Conservation (phyloP, 2,888 invertebrate species). For the Artemia sp. region DNA sequence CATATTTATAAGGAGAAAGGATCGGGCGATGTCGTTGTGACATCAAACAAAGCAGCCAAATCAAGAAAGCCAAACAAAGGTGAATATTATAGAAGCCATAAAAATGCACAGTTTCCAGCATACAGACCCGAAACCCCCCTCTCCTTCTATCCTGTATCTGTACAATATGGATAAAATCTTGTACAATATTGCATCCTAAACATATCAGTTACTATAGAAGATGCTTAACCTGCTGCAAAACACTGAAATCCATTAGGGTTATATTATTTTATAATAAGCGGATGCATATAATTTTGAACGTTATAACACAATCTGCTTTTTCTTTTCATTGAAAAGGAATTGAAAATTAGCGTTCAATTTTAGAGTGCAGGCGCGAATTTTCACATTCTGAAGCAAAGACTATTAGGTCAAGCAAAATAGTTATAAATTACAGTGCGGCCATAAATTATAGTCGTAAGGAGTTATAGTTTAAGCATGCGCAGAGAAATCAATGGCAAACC, state of each 20-base stretch:
- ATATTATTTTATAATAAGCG: too few species aligned
- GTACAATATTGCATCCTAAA: background rate
- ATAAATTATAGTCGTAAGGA: conserved; percentile 4
- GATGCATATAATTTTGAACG: background rate
- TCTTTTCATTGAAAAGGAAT: background rate
- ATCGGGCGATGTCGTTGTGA: too few species aligned
- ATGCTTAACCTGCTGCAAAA: too few species aligned
- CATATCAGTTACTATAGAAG: background rate
- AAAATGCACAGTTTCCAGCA: too few species aligned
- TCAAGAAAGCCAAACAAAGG: background rate
- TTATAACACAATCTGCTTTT: background rate
- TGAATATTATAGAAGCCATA: background rate
- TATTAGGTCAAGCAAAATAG: background rate
- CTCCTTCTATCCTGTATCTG: background rate
- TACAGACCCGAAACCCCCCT: too few species aligned
- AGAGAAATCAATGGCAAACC: background rate
- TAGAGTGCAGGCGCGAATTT: conserved; percentile 3
- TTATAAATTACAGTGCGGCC: conserved; percentile 9
- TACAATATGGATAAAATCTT: background rate
- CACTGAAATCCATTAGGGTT: too few species aligned
- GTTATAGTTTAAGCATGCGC: background rate
- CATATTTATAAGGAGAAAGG: background rate
- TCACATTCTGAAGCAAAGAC: conserved; percentile 2
- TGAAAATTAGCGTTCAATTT: background rate
- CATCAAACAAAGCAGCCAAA: too few species aligned